phyloP scores from a whole-genome alignment of 1,140 invertebrate species.

The Drosophila nigrodunni region DNA sequence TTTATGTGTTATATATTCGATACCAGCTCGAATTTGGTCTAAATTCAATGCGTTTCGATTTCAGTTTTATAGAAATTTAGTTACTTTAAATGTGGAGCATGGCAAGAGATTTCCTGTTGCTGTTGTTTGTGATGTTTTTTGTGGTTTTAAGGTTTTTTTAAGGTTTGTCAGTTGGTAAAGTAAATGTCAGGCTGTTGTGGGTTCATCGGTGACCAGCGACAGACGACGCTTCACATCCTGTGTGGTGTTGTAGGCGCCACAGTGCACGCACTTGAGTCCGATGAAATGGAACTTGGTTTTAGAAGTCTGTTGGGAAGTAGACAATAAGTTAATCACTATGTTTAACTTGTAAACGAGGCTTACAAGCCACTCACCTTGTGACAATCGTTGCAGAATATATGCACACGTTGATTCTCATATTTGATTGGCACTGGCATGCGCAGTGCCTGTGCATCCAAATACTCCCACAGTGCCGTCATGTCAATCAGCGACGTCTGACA shows the following conservation, averaged over 20 bases:
- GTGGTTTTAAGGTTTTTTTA: conserved; percentile 3
- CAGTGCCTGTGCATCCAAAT: conserved; percentile 91
- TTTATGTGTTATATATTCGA: conserved; percentile 66
- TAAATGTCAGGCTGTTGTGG: conserved; percentile 72
- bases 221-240: conserved; percentile 85
- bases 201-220: conserved; percentile 78
- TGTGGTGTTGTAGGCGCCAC: conserved; percentile 95
- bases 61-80: conserved; percentile 66
- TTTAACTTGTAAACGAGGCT: neutral
- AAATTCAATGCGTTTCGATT: conserved; percentile 80
- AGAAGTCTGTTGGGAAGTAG: conserved; percentile 87
- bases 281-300: conserved; percentile 93
- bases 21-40: conserved; percentile 83
- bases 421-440: conserved; percentile 93
- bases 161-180: conserved; percentile 12
- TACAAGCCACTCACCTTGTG: conserved; percentile 89
- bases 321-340: conserved; percentile 43
- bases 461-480: conserved; percentile 92
- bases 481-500: conserved; percentile 94
- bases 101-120: conserved; percentile 79
- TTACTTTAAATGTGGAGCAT: conserved; percentile 67
- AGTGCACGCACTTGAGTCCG: conserved; percentile 92
- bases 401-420: conserved; percentile 90
- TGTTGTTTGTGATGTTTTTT: conserved; percentile 15
- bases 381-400: conserved; percentile 95